phyloP scores from a whole-genome alignment of 2,797 vertebrate species.

The Poeciliopsis turneri region DNA sequence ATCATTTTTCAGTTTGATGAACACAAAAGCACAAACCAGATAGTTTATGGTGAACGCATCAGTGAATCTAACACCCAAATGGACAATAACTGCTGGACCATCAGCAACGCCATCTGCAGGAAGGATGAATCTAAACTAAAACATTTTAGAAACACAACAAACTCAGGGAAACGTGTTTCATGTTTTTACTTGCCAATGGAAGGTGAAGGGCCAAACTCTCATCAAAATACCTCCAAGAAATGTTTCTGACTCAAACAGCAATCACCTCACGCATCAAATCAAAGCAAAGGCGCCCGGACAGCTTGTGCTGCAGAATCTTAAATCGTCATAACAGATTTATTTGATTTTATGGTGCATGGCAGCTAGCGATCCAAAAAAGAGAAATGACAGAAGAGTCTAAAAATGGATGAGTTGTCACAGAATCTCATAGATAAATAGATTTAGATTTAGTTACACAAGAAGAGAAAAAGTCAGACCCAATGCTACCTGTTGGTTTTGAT shows the following conservation, averaged over 20 bases:
- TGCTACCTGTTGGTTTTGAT: too few species aligned
- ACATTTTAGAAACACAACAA: neutral
- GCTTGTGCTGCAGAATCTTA: neutral
- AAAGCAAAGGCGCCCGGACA: neutral
- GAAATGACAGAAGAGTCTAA: neutral
- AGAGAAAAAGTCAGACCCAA: too few species aligned
- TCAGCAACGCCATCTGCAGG: neutral
- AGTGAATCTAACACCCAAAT: neutral
- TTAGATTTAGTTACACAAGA: too few species aligned
- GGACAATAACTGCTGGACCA: neutral
- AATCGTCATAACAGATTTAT: neutral
- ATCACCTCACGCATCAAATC: neutral
- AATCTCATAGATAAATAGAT: neutral
- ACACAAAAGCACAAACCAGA: neutral
- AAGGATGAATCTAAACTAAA: neutral
- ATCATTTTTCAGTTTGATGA: neutral
- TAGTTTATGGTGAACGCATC: neutral
- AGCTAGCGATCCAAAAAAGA: neutral
- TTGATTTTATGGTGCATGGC: neutral
- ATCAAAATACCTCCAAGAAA: neutral
- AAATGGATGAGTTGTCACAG: neutral
- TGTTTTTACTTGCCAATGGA: neutral
- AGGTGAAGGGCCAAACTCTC: neutral
- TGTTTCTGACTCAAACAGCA: neutral
- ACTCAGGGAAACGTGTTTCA: neutral